A percentile compares a stretch with the other conserved stretches of the same genome.
phyloP scores from a whole-genome alignment of 2,113 vertebrate genomes.

The Eleginops maclovinus region DNA sequence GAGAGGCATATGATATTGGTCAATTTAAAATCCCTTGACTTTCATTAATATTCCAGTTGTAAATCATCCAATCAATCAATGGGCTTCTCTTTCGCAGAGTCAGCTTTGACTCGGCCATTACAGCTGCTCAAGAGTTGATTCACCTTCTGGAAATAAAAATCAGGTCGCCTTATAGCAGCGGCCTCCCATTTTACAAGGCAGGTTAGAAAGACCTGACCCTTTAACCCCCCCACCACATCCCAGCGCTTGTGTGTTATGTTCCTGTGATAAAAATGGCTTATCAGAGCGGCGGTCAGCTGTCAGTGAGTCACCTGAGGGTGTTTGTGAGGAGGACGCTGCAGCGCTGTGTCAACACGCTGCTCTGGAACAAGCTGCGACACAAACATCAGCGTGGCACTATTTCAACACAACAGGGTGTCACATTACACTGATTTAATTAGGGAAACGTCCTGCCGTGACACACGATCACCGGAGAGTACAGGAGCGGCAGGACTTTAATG shows the following conservation, averaged over 20 bases:
- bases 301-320: conserved; percentile 60
- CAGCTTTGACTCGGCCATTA: too few species aligned
- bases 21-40: not conserved
- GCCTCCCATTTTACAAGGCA: conserved; percentile 3
- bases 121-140: not conserved
- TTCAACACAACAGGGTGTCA: not conserved
- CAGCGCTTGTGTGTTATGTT: conserved; percentile 23
- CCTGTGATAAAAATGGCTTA: conserved; percentile 38
- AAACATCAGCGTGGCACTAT: not conserved
- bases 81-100: not conserved
- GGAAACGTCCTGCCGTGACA: not conserved
- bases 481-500: not conserved
- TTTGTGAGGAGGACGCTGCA: conserved; percentile 33
- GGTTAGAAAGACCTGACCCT: conserved; percentile 19
- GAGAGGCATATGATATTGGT: not conserved
- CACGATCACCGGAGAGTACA: conserved; percentile 1
- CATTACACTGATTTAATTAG: not conserved
- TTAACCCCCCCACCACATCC: conserved; percentile 15
- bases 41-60: not conserved
- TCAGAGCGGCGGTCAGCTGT: conserved; percentile 56
- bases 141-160: not conserved
- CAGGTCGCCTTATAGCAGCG: not conserved
- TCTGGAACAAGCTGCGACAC: not conserved
- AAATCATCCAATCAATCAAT: not conserved
- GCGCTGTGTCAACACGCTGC: conserved; percentile 13